Evolutionary conservation across 2,797 vertebrate species (phyloP).

Genomic region (Tangara arthus): DNA sequence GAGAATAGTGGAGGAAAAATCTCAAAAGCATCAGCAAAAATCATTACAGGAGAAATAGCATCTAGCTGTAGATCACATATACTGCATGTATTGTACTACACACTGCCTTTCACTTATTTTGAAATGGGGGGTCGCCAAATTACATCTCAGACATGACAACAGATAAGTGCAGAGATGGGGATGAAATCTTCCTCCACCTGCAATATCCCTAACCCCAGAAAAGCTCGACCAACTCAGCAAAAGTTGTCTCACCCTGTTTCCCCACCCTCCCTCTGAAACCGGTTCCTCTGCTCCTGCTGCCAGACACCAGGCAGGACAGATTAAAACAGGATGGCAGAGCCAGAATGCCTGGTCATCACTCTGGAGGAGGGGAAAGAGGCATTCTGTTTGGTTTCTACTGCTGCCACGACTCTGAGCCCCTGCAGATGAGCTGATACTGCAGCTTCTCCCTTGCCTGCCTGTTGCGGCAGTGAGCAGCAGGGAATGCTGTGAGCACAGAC

Average conservation of each 20-base stretch:
- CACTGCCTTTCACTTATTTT: neutral
- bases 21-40: neutral
- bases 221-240: neutral
- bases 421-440: neutral
- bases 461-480: neutral
- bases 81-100: neutral
- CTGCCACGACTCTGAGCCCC: neutral
- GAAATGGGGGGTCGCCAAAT: neutral
- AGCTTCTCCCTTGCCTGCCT: conserved; percentile 9
- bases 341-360: neutral
- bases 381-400: neutral
- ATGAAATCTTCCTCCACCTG: neutral
- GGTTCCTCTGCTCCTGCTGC: neutral
- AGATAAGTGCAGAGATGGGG: neutral
- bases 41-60: neutral
- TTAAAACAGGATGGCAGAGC: neutral
- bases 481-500: neutral
- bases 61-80: neutral
- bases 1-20: neutral
- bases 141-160: neutral
- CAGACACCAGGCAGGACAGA: neutral
- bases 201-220: neutral
- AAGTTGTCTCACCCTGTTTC: neutral
- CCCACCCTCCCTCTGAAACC: neutral
- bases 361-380: neutral